Base-by-base conservation (phyloP, 2,888 invertebrate species). In the Agonum fuliginosum region DNA sequence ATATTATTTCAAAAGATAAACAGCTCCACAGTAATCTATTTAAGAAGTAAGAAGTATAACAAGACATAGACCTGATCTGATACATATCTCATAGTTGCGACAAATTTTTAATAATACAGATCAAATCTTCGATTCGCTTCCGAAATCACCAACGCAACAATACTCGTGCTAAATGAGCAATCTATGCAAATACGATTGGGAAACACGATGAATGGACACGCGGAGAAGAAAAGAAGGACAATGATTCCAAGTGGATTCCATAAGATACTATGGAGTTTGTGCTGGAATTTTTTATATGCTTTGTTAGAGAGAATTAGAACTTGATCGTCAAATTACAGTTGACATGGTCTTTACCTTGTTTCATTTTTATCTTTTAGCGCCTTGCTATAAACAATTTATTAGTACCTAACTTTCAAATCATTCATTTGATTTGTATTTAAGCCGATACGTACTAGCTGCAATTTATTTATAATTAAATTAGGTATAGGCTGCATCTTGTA, bases 41-140 rank as follows among this genome's bases (percentile, higher is more conserved):
- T n/a, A 58, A 58, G 19, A 3, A 54, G 22, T 20, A 24, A 37
- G 37, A 37, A 37, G n/a, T n/a, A n/a, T n/a, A n/a, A n/a, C n/a
- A 37, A 54, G 22, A 10, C 48, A 48, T 48, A 48, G 17, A 22
- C 5, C n/a, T n/a, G n/a, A 24, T 1, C 3, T 6, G 58, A 62
- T 62, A 62, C 30, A 62, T 62, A 43, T 67, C 41, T 37, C 24
- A n/a, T n/a, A n/a, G 65, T 65, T 41, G 67, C 41, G 67, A 67
- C 67, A 41, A 67, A 41, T 67, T 67, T 48, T 67, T 67, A 67
- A 67, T 67, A 67, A 54, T 20, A 20, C 67, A 27, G 67, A 41
- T 67, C 41, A 41, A 19, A 67, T 67, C 67, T 41, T 37, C 17
- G 1, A 27, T n/a, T 65, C 19, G 65, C 65, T 65, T 65, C 65